Evolutionary conservation across 2,888 invertebrate genomes (phyloP), one percentile per base, ranked within the genome.

Genomic region (Proisotoma minuta): DNA sequence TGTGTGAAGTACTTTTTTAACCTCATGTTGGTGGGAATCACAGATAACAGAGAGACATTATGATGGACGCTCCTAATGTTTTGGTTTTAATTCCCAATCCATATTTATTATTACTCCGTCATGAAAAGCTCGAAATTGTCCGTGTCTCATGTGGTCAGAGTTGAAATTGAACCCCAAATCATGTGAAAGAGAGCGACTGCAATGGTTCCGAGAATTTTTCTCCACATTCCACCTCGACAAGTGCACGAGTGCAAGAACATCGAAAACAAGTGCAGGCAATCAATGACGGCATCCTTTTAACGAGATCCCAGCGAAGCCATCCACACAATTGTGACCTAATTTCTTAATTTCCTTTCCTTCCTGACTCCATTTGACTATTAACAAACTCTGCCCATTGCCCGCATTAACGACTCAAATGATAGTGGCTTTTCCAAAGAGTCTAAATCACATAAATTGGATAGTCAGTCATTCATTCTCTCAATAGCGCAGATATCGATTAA

Each of bases 361-460:
- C 15, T 34, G 8, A 10, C 15, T 34, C 34, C 34, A 34, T 34
- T 34, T 34, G 15, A 34, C 34, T 15, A 34, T 8, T 10, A 34
- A 34, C 15, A 10, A 8, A 34, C 34, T 34, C 50, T 50, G 52
- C 52, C 47, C 5, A 47, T 18, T 47, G 47, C 27, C 8, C 52
- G 27, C 52, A 52, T 24, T 28, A 52, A 15, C 52, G 52, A 23
- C 28, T 52, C 28, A 52, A 24, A 49, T 49, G 49, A 49, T 26
- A 52, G 26, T 22, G 52, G 29, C 52, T 52, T 52, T 52, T 52
- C 52, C 52, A 52, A 23, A 52, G 52, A 52, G 52, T 52, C 52
- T 52, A 52, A 52, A 52, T 28, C 52, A 52, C 23, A 50, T 52
- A 52, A 52, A 52, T 52, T 52, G 15, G 29, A 28, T 24, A 8